A percentile compares a stretch with the other conserved stretches of the same genome.
phyloP scores from a whole-genome alignment of 2,113 vertebrate genomes.

The Lamprologus speciosus region DNA sequence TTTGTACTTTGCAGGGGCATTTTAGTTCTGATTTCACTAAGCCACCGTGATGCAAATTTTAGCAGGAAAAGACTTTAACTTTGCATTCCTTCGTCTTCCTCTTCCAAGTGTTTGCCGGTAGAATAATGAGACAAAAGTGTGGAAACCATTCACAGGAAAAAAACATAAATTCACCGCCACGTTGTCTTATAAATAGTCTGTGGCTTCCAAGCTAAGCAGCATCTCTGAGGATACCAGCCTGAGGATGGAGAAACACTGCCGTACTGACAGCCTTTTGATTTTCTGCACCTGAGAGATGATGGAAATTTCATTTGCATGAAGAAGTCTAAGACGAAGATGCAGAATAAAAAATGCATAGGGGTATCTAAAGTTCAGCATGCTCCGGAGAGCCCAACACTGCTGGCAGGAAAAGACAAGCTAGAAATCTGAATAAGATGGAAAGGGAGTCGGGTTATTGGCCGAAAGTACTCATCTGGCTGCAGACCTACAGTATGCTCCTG shows the following conservation, averaged over 20 bases:
- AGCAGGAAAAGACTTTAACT: background rate
- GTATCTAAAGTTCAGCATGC: constrained; percentile 16
- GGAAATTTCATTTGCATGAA: constrained; percentile 28
- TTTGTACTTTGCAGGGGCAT: background rate
- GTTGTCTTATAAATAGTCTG: constrained; percentile 29
- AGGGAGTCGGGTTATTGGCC: background rate
- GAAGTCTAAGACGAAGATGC: constrained; percentile 10
- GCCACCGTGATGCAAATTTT: background rate
- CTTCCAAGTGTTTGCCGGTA: background rate
- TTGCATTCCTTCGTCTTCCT: background rate
- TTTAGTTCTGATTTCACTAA: background rate
- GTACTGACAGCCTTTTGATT: constrained; percentile 23
- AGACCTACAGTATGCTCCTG: background rate
- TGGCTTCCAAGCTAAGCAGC: background rate
- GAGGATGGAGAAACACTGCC: background rate
- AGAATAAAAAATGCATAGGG: constrained; percentile 9
- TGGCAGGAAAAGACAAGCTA: background rate
- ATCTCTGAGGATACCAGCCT: constrained; percentile 8
- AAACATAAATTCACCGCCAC: background rate
- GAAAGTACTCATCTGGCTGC: constrained; percentile 1
- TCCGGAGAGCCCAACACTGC: background rate
- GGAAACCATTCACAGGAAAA: background rate
- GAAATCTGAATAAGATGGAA: constrained; percentile 6
- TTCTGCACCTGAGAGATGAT: constrained; percentile 38
- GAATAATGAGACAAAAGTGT: background rate